Percentiles rank a stretch among this genome's conserved stretches.
Conservation (phyloP, 2,888 invertebrate species). For the Ischnus inquisitorius region DNA sequence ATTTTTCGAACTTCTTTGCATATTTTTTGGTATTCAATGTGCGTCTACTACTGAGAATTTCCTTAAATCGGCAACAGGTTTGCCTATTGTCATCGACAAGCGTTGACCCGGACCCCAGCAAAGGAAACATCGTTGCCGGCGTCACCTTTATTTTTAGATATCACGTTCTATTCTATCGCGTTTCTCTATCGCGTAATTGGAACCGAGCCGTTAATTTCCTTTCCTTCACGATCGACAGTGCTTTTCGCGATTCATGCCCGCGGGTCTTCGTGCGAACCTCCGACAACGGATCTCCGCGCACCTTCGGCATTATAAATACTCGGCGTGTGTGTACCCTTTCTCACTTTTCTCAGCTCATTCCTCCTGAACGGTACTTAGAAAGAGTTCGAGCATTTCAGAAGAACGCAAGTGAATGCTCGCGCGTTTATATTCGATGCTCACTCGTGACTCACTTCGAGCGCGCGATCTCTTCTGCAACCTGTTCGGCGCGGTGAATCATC, state of each 20-base stretch:
- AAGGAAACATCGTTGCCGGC: neutral
- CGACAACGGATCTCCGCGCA: constrained; percentile 14
- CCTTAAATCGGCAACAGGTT: neutral
- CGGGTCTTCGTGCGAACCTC: neutral
- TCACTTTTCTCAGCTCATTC: constrained; percentile 17
- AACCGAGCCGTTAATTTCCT: constrained; percentile 6
- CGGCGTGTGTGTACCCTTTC: constrained; percentile 3
- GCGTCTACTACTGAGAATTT: too few relatives aligned
- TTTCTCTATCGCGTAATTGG: neutral
- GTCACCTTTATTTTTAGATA: neutral
- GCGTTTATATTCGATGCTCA: constrained; percentile 6
- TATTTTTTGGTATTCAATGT: neutral
- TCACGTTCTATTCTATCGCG: neutral
- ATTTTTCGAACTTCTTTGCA: too few relatives aligned
- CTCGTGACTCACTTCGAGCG: constrained; percentile 41
- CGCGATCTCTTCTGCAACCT: constrained; percentile 38
- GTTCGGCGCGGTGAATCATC: constrained; percentile 36
- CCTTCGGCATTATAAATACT: constrained; percentile 26
- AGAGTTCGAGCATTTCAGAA: neutral
- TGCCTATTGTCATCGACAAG: neutral
- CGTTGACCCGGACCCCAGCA: neutral
- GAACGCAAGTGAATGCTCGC: constrained; percentile 11
- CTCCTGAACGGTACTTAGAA: constrained; percentile 25
- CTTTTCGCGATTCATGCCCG: constrained; percentile 12
- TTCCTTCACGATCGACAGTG: constrained; percentile 2